Percentiles rank a stretch among this genome's conserved stretches.
Conservation (phyloP, 2,888 invertebrate genomes). For the Harpalus rubripes region DNA sequence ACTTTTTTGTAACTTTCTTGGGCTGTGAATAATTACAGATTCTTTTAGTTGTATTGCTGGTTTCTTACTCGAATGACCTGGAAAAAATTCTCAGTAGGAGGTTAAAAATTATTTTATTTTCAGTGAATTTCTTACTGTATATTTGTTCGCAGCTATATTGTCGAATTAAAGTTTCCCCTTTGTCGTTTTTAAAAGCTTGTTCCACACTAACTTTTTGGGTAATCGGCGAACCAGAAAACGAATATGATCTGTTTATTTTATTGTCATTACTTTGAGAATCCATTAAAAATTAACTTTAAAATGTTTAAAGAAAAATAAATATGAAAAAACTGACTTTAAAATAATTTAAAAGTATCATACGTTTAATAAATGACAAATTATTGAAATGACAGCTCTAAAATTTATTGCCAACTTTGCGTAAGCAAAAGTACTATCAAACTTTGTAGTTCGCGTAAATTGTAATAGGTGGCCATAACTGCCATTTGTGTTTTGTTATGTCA, state of each 20-base stretch:
- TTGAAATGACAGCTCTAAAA: not conserved
- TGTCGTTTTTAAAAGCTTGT: slow-evolving; percentile 43
- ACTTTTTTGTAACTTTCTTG: slow-evolving; percentile 19
- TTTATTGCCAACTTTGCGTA: not conserved
- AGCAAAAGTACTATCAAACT: not conserved
- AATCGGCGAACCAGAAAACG: slow-evolving; percentile 61
- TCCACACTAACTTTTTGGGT: slow-evolving; percentile 41
- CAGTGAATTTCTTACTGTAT: slow-evolving; percentile 52
- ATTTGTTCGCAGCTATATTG: slow-evolving; percentile 69
- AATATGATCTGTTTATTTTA: slow-evolving; percentile 50
- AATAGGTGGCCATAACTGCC: no score
- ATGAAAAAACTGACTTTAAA: not conserved
- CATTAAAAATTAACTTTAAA: not conserved
- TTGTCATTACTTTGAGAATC: slow-evolving; percentile 7
- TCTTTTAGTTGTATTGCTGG: slow-evolving; percentile 18
- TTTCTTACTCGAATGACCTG: slow-evolving; percentile 19
- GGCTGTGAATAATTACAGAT: slow-evolving; percentile 33
- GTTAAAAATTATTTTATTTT: no score
- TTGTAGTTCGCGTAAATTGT: no score
- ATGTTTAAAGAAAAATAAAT: not conserved
- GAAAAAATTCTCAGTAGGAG: not conserved
- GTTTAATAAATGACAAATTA: not conserved
- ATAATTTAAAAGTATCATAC: not conserved
- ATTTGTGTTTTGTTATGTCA: no score
- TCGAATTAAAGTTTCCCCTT: slow-evolving; percentile 62